Conservation (phyloP, 2,113 vertebrate species). For the Chionodraco myersi region DNA sequence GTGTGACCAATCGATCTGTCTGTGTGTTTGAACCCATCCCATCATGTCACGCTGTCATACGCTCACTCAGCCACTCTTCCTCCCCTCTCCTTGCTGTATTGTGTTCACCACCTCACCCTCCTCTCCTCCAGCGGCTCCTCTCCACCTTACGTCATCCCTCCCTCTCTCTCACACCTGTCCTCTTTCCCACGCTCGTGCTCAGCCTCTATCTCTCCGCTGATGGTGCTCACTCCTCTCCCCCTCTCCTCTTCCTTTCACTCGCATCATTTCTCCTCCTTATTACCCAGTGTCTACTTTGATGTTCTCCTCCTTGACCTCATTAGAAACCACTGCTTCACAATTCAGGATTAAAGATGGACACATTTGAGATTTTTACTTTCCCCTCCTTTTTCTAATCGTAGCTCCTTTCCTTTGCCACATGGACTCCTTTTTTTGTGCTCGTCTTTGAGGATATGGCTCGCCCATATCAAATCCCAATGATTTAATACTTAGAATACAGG, state of each 20-base stretch:
- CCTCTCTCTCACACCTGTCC: conserved; percentile 55
- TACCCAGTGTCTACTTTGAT: conserved; percentile 44
- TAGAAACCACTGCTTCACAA: conserved; percentile 33
- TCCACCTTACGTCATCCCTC: conserved; percentile 68
- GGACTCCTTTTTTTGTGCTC: conserved; percentile 1
- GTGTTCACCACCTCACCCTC: not conserved
- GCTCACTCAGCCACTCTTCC: not conserved
- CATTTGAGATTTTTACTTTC: conserved; percentile 1
- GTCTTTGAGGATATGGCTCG: conserved; percentile 3
- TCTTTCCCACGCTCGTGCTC: conserved; percentile 57
- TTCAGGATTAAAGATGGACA: conserved; percentile 32
- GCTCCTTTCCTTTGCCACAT: conserved; percentile 8
- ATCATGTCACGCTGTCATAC: not conserved
- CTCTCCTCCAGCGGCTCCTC: conserved; percentile 28
- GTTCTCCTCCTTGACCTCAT: conserved; percentile 65
- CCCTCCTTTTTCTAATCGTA: not conserved
- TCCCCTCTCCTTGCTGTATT: not conserved
- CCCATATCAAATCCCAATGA: conserved; percentile 21
- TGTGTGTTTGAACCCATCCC: conserved; percentile 5
- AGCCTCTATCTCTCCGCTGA: conserved; percentile 35
- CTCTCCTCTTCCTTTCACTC: conserved; percentile 24
- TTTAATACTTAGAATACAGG: conserved; percentile 24
- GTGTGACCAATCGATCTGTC: conserved; percentile 28
- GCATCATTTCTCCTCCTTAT: conserved; percentile 52
- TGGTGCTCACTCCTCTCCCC: conserved; percentile 10